A percentile compares a stretch with the other conserved stretches of the same genome.
These are phyloP conservation scores for Crotalus tigris DNA, from an alignment of 2,113 vertebrate genomes.

Conservation along the genomic window DNA sequence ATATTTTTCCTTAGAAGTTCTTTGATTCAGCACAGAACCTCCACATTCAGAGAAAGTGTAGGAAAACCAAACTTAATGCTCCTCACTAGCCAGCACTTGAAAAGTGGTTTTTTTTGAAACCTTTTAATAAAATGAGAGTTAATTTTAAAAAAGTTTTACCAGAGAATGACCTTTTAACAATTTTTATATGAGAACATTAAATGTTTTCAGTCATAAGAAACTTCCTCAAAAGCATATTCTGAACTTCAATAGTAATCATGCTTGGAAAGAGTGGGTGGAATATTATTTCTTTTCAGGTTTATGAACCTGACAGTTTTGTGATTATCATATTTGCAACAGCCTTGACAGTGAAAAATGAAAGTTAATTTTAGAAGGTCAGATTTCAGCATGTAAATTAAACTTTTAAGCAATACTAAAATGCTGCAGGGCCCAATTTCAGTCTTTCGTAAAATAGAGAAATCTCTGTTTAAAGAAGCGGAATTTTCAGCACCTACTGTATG, in stretches of 20 bases:
- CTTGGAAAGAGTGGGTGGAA: not conserved
- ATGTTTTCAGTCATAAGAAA: not conserved
- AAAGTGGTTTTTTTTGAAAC: not conserved
- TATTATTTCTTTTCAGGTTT: not conserved
- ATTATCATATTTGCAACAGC: not conserved
- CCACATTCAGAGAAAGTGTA: not conserved
- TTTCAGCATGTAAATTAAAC: conserved; percentile 7
- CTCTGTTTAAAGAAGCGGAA: not conserved
- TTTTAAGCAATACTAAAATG: not conserved
- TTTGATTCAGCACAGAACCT: not conserved
- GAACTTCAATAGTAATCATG: not conserved
- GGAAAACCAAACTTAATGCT: not conserved
- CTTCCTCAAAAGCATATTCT: not conserved
- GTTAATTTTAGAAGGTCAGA: conserved; percentile 6
- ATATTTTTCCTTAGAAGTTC: not conserved
- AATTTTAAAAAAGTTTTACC: not conserved
- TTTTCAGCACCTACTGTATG: not conserved
- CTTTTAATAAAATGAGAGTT: not conserved
- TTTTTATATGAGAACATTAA: not conserved
- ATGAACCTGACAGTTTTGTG: not conserved
- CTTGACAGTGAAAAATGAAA: not conserved
- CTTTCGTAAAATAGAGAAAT: not conserved
- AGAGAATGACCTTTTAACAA: not conserved
- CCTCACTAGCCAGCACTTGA: not conserved
- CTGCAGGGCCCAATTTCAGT: not conserved